phyloP scores from a whole-genome alignment of 2,888 invertebrate genomes.

The Xestoiulus laeticollis region DNA sequence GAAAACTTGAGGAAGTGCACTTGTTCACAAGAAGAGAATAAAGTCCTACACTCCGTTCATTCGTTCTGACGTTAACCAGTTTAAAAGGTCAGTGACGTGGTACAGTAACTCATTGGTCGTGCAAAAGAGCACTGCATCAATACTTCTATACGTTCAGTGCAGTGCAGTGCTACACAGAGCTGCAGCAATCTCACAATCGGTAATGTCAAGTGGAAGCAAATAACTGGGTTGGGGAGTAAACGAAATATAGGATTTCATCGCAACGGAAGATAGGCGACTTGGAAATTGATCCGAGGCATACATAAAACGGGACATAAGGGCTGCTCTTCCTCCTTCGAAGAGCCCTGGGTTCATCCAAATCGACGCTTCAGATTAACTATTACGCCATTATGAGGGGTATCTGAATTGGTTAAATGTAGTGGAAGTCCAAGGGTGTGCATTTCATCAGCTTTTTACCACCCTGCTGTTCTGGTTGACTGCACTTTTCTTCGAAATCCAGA shows the following conservation, averaged over 20 bases:
- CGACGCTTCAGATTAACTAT: slow-evolving; percentile 39
- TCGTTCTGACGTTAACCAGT: not conserved
- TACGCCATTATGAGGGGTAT: slow-evolving; percentile 34
- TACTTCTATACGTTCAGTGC: not conserved
- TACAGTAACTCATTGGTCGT: not conserved
- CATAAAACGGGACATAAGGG: slow-evolving; percentile 9
- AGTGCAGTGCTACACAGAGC: no score
- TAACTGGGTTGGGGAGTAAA: not conserved
- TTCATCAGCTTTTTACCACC: slow-evolving; percentile 9
- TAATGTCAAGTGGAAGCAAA: not conserved
- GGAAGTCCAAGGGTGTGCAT: slow-evolving; percentile 33
- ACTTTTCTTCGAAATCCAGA: not conserved
- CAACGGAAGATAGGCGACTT: not conserved
- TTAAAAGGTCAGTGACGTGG: not conserved
- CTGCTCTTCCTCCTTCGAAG: not conserved
- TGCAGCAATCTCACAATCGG: not conserved
- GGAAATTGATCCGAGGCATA: slow-evolving; percentile 1
- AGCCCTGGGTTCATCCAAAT: slow-evolving; percentile 9
- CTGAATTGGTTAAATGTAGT: slow-evolving; percentile 46
- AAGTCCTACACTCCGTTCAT: not conserved
- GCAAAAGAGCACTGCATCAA: not conserved
- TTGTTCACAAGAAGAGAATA: no score
- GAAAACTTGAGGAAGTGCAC: no score
- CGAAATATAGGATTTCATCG: slow-evolving; percentile 1
- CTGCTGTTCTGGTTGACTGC: not conserved